Evolutionary conservation across 2,113 vertebrate species (phyloP), one percentile per base, ranked within the genome.

Genomic region (Arizona elegans): DNA sequence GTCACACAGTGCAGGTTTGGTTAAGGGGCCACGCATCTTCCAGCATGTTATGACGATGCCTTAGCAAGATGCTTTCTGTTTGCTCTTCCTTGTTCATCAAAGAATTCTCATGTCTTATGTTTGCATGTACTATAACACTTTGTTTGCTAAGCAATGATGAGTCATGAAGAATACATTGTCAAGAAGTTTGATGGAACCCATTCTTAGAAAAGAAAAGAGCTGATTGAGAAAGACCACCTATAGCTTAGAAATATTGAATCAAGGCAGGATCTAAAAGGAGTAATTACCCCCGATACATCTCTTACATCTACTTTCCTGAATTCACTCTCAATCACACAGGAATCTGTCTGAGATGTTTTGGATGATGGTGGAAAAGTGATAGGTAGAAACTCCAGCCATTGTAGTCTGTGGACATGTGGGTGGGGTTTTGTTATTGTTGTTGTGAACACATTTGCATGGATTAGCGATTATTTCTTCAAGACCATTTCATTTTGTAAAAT

Each of bases 101-200:
- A 91, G 65, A 53, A 54, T 70, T 24, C 58, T 52, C 90, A 21
- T 21, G n/a, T 43, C 55, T 70, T 38, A 4, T 87, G 62, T 81
- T 24, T 12, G 52, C 15, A 1, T 29, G 24, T 53, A 75, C 50
- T 13, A 5, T 29, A 29, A 89, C 8, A 29, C 52, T 81, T n/a
- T 75, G 89, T 86, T 90, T 85, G 29, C 65, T 88, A 26, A 52
- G 38, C 88, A 93, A 24, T 53, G 88, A 81, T 90, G 88, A 93
- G 47, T 86, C 92, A 90, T 11, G 56, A 58, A 56, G 47, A 47
- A 54, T 52, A 17, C 19, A 52, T 47, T 50, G 43, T 65, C 13
- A 70, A 54, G 23, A 23, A 26, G 58, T 54, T 52, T 38, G 86
- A 38, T 52, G 86, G 91, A 21, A 19, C 11, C 29, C 43, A 17